phyloP scores from a whole-genome alignment of 2,797 vertebrate genomes.

The Cyclura pinguis region DNA sequence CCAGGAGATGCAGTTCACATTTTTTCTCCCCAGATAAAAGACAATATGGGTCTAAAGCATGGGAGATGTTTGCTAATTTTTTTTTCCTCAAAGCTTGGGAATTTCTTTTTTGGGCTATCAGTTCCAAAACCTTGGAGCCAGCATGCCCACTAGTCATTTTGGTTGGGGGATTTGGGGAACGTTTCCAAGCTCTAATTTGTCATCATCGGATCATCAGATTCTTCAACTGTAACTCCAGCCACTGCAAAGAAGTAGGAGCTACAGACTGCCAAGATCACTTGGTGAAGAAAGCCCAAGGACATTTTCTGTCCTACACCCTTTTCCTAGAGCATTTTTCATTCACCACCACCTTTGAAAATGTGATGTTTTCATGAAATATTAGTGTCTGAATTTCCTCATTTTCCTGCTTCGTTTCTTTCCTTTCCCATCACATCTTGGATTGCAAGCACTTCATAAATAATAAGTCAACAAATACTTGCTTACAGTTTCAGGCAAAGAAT shows the following conservation, averaged over 20 bases:
- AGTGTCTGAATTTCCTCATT: neutral
- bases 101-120: too few relatives aligned
- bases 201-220: too few relatives aligned
- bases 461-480: conserved; percentile 9
- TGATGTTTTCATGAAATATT: neutral
- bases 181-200: too few relatives aligned
- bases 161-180: too few relatives aligned
- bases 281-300: neutral
- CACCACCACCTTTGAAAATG: neutral
- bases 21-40: too few relatives aligned
- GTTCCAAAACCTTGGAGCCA: too few relatives aligned
- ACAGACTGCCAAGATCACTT: neutral
- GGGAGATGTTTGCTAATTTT: too few relatives aligned
- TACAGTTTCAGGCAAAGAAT: conserved; percentile 59
- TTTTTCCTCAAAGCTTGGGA: too few relatives aligned
- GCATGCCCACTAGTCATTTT: too few relatives aligned
- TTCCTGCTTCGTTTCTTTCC: neutral
- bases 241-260: neutral
- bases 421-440: neutral
- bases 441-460: neutral
- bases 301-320: too few relatives aligned
- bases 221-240: neutral
- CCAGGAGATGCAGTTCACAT: too few relatives aligned
- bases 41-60: too few relatives aligned
- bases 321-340: neutral